Evolutionary conservation across 2,888 invertebrate genomes (phyloP).

Genomic region (Habroteleia sp.): DNA sequence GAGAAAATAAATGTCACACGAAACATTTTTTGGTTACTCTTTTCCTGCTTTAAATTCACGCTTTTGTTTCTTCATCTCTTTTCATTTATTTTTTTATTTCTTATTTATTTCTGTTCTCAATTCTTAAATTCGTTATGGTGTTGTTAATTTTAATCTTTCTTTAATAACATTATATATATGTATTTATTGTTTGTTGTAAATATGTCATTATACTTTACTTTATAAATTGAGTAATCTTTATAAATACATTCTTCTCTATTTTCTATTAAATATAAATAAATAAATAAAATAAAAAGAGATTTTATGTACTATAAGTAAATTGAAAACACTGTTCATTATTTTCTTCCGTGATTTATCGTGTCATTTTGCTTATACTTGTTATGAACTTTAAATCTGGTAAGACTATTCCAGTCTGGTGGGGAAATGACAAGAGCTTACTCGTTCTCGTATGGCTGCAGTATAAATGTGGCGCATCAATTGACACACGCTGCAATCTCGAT

Average conservation of each 20-base stretch:
- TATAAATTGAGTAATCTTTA: no score
- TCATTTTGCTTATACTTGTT: slow-evolving; percentile 28
- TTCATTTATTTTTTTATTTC: background rate
- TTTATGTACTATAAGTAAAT: no score
- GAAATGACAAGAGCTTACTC: slow-evolving; percentile 45
- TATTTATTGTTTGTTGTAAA: no score
- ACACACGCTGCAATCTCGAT: slow-evolving; percentile 35
- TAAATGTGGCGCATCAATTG: slow-evolving; percentile 35
- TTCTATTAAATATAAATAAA: no score
- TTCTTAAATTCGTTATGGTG: no score
- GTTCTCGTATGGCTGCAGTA: slow-evolving; percentile 37
- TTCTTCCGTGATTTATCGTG: slow-evolving; percentile 9
- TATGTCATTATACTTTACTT: no score
- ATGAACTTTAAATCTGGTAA: slow-evolving; percentile 35
- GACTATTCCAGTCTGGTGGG: slow-evolving; percentile 21
- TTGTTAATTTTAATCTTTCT: no score
- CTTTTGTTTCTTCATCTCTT: no score
- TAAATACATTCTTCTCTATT: no score
- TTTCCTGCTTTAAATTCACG: background rate
- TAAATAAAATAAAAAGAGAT: no score
- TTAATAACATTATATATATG: no score
- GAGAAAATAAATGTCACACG: slow-evolving; percentile 41
- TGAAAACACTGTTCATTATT: background rate
- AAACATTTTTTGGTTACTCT: slow-evolving; percentile 16
- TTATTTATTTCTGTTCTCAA: background rate